Conservation (phyloP, 2,888 invertebrate genomes). For the Ophioninae sp. region DNA sequence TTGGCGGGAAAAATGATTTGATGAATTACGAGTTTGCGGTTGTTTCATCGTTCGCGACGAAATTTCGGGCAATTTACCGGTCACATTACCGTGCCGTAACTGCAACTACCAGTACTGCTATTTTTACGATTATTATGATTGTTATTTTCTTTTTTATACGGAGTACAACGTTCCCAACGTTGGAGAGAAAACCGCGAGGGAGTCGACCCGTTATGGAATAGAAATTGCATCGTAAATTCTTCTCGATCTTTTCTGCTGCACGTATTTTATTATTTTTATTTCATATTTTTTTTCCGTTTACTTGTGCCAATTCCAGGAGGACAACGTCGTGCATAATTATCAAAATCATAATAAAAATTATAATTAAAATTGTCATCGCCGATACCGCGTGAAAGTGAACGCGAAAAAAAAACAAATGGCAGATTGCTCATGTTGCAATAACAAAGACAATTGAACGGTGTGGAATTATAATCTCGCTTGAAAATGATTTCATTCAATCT, state of each 20-base stretch:
- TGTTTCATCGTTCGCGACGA: too few relatives aligned
- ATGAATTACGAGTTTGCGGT: too few relatives aligned
- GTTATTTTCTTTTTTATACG: slow-evolving; percentile 47
- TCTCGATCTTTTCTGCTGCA: slow-evolving; percentile 22
- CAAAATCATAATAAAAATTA: too few relatives aligned
- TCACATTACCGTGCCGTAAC: too few relatives aligned
- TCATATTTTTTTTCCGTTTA: slow-evolving; percentile 47
- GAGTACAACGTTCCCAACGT: slow-evolving; percentile 25
- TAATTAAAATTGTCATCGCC: not conserved
- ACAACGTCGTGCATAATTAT: not conserved
- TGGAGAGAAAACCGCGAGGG: slow-evolving; percentile 46
- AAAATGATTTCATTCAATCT: slow-evolving; percentile 24
- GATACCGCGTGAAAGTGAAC: slow-evolving; percentile 39
- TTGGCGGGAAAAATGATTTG: too few relatives aligned
- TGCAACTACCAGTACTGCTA: too few relatives aligned
- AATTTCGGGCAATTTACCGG: too few relatives aligned
- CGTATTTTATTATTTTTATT: slow-evolving; percentile 20
- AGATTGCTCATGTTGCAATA: not conserved
- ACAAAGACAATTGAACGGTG: slow-evolving; percentile 45
- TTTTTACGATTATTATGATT: slow-evolving; percentile 17
- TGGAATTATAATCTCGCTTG: slow-evolving; percentile 30
- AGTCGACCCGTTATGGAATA: slow-evolving; percentile 55
- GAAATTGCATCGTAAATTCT: slow-evolving; percentile 58
- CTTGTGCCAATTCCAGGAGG: slow-evolving; percentile 22
- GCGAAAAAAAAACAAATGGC: not conserved